phyloP scores from a whole-genome alignment of 2,113 vertebrate genomes.

The Phodopus roborovskii region DNA sequence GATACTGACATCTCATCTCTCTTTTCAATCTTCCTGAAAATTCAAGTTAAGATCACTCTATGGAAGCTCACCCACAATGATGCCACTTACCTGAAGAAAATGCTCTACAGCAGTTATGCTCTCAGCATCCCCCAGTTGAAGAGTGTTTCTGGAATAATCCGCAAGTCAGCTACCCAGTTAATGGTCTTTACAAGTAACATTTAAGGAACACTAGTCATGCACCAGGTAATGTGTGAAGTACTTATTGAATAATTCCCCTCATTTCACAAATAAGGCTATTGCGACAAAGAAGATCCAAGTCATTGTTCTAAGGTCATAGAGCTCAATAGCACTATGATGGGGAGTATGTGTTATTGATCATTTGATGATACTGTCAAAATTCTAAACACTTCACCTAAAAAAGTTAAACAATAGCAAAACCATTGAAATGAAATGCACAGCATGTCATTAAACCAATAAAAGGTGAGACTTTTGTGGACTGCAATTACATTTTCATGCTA shows the following conservation, averaged over 20 bases:
- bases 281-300: neutral
- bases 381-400: neutral
- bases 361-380: neutral
- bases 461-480: neutral
- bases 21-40: slow-evolving; percentile 3
- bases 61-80: neutral
- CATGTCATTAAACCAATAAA: neutral
- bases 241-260: neutral
- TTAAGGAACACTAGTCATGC: neutral
- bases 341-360: neutral
- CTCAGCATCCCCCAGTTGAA: neutral
- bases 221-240: neutral
- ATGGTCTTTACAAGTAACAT: neutral
- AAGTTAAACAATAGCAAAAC: neutral
- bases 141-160: neutral
- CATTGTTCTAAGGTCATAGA: neutral
- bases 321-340: neutral
- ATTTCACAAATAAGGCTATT: neutral
- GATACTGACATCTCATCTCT: neutral
- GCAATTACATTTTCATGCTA: neutral
- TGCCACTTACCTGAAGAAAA: neutral
- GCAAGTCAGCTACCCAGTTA: neutral
- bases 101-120: neutral
- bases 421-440: neutral
- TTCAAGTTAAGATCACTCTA: neutral